Conservation (phyloP, 1,140 invertebrate species). For the Myzus persicae region DNA sequence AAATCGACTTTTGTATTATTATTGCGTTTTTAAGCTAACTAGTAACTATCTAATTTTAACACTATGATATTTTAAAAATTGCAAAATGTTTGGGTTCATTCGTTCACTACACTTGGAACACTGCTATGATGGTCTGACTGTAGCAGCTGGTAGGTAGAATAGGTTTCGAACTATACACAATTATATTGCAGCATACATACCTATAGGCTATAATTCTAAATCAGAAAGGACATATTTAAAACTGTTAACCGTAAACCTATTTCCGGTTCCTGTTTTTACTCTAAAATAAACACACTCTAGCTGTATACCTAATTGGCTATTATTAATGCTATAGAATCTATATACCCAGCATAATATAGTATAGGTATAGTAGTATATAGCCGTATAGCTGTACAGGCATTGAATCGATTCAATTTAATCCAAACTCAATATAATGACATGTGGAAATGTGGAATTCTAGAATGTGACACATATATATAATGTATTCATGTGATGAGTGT, state of each 20-base stretch:
- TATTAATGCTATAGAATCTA: background rate
- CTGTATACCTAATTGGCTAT: background rate
- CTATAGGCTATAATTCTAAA: no score
- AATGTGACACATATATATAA: no score
- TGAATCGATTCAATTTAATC: background rate
- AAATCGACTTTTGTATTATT: background rate
- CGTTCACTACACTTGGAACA: background rate
- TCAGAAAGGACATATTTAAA: background rate
- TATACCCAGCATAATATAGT: no score
- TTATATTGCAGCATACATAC: background rate
- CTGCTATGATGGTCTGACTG: background rate
- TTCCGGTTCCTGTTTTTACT: conserved; percentile 34
- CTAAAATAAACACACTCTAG: background rate
- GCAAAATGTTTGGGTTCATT: background rate
- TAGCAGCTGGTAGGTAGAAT: no score
- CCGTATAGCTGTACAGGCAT: background rate
- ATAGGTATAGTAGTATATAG: no score
- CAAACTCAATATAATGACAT: background rate
- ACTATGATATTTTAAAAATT: background rate
- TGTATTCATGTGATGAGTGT: no score
- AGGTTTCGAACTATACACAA: background rate
- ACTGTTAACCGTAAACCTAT: background rate
- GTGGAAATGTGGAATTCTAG: no score
- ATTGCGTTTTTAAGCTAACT: background rate
- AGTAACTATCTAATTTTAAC: background rate